Base-by-base conservation (phyloP, 2,797 vertebrate species). In the Silurus lanzhouensis region DNA sequence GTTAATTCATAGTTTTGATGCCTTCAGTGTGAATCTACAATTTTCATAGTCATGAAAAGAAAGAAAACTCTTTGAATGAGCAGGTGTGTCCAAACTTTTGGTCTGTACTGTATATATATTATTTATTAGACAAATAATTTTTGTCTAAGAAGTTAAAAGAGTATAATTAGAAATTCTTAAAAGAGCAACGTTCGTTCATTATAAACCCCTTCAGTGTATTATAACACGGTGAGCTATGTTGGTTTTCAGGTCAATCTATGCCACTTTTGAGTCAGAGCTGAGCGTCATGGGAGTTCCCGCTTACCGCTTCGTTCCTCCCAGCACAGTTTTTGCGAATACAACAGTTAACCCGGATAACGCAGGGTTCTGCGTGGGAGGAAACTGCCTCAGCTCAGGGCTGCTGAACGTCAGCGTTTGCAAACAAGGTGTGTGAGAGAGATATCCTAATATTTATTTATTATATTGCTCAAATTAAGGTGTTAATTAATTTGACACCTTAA, bases 331-430 rank as follows among this genome's bases (percentile, higher is more conserved):
- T 83, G 97, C 97, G 87, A 99, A 97, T 88, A 0, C 13, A 0
- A 93, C 95, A 0, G 84, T 95, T 66, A 99, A 97, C 88, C 97
- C 98, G 0, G 96, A 93, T 82, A 99, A 99, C 0, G 93, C 95
- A 0, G 98, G 98, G 2, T 99, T 98, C 95, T 99, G 98, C 20
- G 91, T 96, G 44, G 84, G 92, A 0, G 97, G 95, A 13, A 96
- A 97, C 83, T 99, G 98, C 92, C 93, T 96, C 9, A 95, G 94
- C 72, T 95, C 97, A 0, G 98, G 98, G 0, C 88, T 99, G 58
- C 93, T 99, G 83, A 98, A 99, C 0, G 94, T 97, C 93, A 98
- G 96, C 20, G 0, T 85, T 46, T 99, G 98, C 91, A 98, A 95
- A 91, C 92, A 97, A 89, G 97, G 98, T 75, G 20, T 38, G 81